These are phyloP conservation scores for Bacillus rossius DNA, from an alignment of 1,140 invertebrate genomes.

Conservation along the genomic window DNA sequence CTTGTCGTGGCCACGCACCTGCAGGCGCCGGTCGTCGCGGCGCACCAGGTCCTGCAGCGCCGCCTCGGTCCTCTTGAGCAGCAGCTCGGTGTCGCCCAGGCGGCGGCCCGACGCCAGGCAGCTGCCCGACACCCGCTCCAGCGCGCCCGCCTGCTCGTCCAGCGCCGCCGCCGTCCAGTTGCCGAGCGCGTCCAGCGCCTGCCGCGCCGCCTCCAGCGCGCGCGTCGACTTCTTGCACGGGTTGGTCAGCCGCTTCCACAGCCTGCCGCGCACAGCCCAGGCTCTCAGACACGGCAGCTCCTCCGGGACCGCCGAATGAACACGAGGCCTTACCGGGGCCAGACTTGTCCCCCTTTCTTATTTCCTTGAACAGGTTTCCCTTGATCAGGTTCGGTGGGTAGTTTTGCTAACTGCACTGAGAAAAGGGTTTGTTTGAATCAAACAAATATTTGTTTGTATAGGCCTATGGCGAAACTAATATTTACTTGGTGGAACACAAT, in stretches of 20 bases:
- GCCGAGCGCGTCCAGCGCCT: background rate
- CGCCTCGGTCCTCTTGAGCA: conserved; percentile 8
- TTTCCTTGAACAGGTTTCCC: too few species aligned
- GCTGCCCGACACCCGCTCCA: background rate
- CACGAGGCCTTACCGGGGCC: too few species aligned
- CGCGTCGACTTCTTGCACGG: conserved; percentile 14
- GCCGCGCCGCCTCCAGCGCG: conserved; percentile 13
- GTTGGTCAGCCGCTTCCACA: conserved; percentile 10
- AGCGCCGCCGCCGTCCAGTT: conserved; percentile 9
- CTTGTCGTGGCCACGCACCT: too few species aligned
- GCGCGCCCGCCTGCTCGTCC: conserved; percentile 2
- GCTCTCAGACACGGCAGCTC: too few species aligned
- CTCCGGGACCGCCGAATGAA: too few species aligned
- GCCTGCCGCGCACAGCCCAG: background rate
- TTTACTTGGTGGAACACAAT: too few species aligned
- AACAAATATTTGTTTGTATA: too few species aligned
- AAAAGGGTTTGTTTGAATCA: too few species aligned
- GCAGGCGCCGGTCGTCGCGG: background rate
- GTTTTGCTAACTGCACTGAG: too few species aligned
- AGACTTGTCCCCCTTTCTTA: too few species aligned
- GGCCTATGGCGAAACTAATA: too few species aligned
- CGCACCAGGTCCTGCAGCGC: background rate
- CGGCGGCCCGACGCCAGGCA: background rate
- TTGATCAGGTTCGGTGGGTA: too few species aligned
- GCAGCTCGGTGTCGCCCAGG: background rate